Base-by-base conservation (phyloP, 2,888 invertebrate genomes). In the Sipha maydis region DNA sequence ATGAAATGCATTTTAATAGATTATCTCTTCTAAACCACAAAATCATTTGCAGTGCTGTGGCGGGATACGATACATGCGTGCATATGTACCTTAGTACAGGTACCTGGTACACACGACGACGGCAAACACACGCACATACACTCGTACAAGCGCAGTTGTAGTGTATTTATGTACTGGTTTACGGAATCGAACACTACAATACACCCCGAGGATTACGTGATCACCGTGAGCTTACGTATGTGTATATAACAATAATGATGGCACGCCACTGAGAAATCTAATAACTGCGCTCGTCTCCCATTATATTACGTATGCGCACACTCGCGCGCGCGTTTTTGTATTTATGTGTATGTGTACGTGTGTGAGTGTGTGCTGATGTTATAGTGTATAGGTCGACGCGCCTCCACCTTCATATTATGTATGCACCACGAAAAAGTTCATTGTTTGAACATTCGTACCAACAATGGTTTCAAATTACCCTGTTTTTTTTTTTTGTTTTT, bases 381-480 rank as follows among this genome's bases (percentile, higher is more conserved):
- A 14, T 48, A 48, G 41, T 48, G 48, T 48, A 48, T 14, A 14
- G 14, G 0, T 14, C 14, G 7, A 14, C 28, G 25, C 34, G 41
- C 38, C 38, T 67, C 76, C 31, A 25, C 77, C 61, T 77, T 79
- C 69, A 17, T 69, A 79, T 54, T 69, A 78, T 71, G 77, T 85
- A 85, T 78, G 78, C 78, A 34, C 69, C 71, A 79, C 78, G 78
- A 85, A 78, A 85, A 85, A 78, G 85, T 85, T 85, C 85, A 85
- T 85, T 85, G 85, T 85, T 85, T 85, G 73, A 76, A 85, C 78
- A 85, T 78, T 85, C 78, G 78, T 78, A 69, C 34, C 85, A 71
- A 85, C 78, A 85, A 85, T 85, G 85, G 85, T 85, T 85, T 85
- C 75, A 78, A 85, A 85, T 85, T 85, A 85, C 69, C 85, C 69